These are phyloP conservation scores for Poicephalus gulielmi DNA, from an alignment of 2,113 vertebrate genomes.

Conservation along the genomic window DNA sequence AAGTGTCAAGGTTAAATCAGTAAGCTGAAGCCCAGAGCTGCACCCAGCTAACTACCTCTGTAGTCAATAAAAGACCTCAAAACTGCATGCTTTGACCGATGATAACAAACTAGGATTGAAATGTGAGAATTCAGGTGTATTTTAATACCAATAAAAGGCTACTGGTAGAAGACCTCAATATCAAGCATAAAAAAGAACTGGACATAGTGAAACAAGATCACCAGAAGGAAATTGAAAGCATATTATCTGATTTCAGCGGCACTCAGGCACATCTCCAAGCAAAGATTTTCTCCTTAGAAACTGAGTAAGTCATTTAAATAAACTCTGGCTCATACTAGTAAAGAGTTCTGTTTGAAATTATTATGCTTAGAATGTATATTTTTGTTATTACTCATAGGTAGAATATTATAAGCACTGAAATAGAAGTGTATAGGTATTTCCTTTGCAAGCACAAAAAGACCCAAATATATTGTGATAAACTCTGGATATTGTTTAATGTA, in stretches of 20 bases:
- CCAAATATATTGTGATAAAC: neutral
- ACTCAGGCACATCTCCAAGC: conserved; percentile 84
- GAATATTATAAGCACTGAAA: neutral
- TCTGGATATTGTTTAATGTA: neutral
- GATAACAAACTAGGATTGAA: neutral
- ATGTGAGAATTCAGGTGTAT: neutral
- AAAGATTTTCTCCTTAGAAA: conserved; percentile 87
- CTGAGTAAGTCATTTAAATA: conserved; percentile 74
- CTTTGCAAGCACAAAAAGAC: neutral
- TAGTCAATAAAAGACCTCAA: neutral
- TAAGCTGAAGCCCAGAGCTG: neutral
- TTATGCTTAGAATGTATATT: neutral
- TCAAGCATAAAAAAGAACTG: conserved; percentile 75
- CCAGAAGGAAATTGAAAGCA: conserved; percentile 80
- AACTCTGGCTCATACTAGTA: neutral
- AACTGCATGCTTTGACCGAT: neutral
- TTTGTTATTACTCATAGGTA: neutral
- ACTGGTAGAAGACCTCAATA: conserved; percentile 72
- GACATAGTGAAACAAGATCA: conserved; percentile 81
- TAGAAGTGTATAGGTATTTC: neutral
- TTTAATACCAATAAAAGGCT: conserved; percentile 45
- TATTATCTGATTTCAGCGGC: conserved; percentile 85
- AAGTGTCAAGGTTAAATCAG: neutral
- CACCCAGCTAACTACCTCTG: neutral
- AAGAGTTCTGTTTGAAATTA: neutral